These are phyloP conservation scores for Potorous gilbertii DNA, from an alignment of 2,797 vertebrate genomes.

Conservation along the genomic window DNA sequence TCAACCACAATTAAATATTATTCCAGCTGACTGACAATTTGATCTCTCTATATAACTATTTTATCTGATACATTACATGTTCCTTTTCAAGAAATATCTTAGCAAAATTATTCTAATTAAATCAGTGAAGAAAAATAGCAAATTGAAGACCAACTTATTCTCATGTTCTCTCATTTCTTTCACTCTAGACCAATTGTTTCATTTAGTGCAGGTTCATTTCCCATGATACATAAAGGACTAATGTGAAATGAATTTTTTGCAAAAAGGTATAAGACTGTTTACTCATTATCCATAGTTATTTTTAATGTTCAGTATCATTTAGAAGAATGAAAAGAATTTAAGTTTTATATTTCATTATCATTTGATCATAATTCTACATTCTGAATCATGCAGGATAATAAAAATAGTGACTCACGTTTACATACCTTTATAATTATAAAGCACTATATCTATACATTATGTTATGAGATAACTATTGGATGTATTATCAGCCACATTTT, in stretches of 20 bases:
- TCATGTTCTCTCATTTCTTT: constrained; percentile 32
- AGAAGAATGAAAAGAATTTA: neutral
- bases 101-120: constrained; percentile 70
- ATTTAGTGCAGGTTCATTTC: constrained; percentile 50
- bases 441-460: neutral
- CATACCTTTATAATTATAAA: neutral
- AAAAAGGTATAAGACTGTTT: neutral
- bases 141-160: constrained; percentile 54
- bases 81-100: constrained; percentile 67
- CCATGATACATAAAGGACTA: constrained; percentile 10
- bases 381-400: neutral
- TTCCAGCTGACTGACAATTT: constrained; percentile 65
- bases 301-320: neutral
- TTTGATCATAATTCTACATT: neutral
- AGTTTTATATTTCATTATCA: neutral
- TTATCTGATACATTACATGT: constrained; percentile 65
- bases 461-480: neutral
- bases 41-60: constrained; percentile 63
- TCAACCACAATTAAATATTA: constrained; percentile 71
- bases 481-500: neutral
- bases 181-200: constrained; percentile 39
- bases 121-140: constrained; percentile 55
- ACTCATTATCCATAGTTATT: neutral
- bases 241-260: neutral
- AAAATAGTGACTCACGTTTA: neutral